Evolutionary conservation across 2,797 vertebrate genomes (phyloP).

Genomic region (Lagocephalus sceleratus): DNA sequence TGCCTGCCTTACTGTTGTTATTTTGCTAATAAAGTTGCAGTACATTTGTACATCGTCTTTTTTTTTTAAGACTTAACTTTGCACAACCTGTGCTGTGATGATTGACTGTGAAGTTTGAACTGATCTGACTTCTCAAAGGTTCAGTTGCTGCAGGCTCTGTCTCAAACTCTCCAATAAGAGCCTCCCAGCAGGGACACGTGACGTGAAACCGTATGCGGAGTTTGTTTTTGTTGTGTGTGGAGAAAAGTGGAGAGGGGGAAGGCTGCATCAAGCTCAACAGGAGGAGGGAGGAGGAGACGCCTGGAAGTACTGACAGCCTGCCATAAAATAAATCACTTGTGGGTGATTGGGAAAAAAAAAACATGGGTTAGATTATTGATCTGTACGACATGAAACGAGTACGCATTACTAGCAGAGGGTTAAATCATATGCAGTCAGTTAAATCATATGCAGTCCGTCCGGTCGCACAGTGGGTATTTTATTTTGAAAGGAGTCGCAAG

Average conservation of each 20-base stretch:
- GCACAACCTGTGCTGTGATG: no score
- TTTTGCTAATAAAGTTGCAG: background rate
- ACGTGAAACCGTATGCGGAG: constrained; percentile 40
- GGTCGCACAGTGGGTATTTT: constrained; percentile 1
- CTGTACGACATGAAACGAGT: no score
- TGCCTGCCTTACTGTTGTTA: background rate
- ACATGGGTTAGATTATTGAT: no score
- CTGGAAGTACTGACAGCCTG: background rate
- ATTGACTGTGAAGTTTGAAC: no score
- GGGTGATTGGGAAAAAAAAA: no score
- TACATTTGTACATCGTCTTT: no score
- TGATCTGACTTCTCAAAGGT: no score
- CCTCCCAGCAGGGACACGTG: constrained; percentile 54
- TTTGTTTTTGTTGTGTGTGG: constrained; percentile 39
- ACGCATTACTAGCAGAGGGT: no score
- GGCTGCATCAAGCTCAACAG: background rate
- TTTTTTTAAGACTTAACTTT: no score
- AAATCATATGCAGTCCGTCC: no score
- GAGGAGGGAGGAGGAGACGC: rapidly evolving
- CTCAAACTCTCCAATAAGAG: constrained; percentile 1
- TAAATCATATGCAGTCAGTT: no score
- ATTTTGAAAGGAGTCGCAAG: constrained; percentile 17
- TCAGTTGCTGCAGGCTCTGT: no score
- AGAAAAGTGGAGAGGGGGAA: background rate
- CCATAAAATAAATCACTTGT: background rate